Conservation (phyloP, 2,888 invertebrate species). For the Nymphalis c-album region DNA sequence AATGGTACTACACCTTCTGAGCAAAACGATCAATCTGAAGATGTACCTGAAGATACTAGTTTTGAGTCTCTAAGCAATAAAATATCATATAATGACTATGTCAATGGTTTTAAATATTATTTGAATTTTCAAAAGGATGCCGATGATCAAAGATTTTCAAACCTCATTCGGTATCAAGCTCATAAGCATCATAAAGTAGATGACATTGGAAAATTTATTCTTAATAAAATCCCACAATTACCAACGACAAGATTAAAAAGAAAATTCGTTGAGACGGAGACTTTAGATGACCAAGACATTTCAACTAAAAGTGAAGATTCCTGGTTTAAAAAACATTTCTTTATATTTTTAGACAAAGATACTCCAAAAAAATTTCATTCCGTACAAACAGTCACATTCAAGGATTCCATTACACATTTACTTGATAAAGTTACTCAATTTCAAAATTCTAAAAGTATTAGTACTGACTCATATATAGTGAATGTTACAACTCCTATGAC, state of each 20-base stretch:
- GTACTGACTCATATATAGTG: neutral
- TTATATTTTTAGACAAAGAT: constrained; percentile 57
- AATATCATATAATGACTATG: constrained; percentile 63
- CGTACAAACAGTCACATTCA: constrained; percentile 58
- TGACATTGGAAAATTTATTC: constrained; percentile 71
- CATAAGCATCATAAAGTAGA: constrained; percentile 70
- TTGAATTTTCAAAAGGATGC: constrained; percentile 62
- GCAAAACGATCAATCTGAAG: constrained; percentile 11
- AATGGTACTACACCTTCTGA: constrained; percentile 10
- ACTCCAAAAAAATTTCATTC: constrained; percentile 62
- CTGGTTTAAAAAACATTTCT: constrained; percentile 70
- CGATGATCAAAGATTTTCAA: constrained; percentile 59
- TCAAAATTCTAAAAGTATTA: neutral
- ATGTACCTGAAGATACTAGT: constrained; percentile 43
- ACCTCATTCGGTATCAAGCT: constrained; percentile 65
- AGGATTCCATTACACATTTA: constrained; percentile 38
- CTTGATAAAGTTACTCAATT: constrained; percentile 7
- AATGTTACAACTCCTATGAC: too few species aligned
- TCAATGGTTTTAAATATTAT: constrained; percentile 69
- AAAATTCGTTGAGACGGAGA: constrained; percentile 56
- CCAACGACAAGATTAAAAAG: constrained; percentile 42
- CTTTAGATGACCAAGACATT: constrained; percentile 59
- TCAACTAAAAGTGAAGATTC: constrained; percentile 65
- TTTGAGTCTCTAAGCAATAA: constrained; percentile 56
- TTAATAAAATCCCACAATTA: constrained; percentile 62